These are phyloP conservation scores for Platichthys flesus DNA, from an alignment of 2,113 vertebrate species.

Conservation along the genomic window DNA sequence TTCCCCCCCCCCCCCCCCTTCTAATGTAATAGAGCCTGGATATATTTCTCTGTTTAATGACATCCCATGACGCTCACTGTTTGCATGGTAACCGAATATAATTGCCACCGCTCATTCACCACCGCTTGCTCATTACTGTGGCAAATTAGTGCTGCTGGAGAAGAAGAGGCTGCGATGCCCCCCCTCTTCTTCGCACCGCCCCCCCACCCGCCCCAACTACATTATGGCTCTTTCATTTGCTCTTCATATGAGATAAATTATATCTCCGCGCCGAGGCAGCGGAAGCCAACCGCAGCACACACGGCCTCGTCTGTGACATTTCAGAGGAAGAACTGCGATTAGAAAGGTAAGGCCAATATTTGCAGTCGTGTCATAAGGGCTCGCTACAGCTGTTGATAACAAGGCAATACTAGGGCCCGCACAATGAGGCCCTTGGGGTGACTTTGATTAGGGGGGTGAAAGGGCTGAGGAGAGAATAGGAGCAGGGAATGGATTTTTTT, in stretches of 20 bases:
- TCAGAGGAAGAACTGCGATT: conserved; percentile 64
- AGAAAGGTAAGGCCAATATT: conserved; percentile 66
- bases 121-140: conserved; percentile 78
- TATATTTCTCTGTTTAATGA: conserved; percentile 74
- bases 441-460: conserved; percentile 59
- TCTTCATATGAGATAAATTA: conserved; percentile 52
- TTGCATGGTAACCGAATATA: conserved; percentile 83
- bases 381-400: conserved; percentile 72
- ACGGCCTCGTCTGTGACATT: conserved; percentile 60
- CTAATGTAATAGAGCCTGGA: conserved; percentile 50
- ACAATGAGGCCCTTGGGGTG: conserved; percentile 69
- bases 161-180: conserved; percentile 50
- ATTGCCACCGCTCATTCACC: conserved; percentile 80
- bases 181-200: too few species aligned
- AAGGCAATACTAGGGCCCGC: conserved; percentile 63
- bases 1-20: neutral
- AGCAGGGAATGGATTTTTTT: conserved; percentile 49
- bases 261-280: conserved; percentile 43
- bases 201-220: conserved; percentile 37
- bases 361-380: conserved; percentile 64
- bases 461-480: conserved; percentile 38
- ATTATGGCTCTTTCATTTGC: conserved; percentile 60
- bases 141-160: conserved; percentile 76
- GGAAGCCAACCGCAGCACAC: conserved; percentile 44
- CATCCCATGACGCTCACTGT: conserved; percentile 76